These are phyloP conservation scores for Axea sp. DNA, from an alignment of 2,888 invertebrate species.

Conservation along the genomic window DNA sequence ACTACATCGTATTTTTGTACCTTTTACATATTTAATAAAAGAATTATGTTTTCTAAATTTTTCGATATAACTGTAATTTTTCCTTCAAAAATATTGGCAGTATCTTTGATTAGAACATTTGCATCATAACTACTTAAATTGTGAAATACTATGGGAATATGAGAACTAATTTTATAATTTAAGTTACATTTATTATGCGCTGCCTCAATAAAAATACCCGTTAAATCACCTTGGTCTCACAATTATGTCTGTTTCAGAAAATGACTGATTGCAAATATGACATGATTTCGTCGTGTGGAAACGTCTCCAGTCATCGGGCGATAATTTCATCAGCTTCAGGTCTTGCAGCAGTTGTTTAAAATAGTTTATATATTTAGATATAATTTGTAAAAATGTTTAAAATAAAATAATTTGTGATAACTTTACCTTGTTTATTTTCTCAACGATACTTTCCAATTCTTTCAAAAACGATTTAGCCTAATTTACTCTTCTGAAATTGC, in stretches of 20 bases:
- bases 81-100: background rate
- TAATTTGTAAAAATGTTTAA: background rate
- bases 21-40: background rate
- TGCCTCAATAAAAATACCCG: background rate
- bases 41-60: constrained; percentile 12
- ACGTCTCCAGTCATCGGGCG: background rate
- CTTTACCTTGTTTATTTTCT: constrained; percentile 1
- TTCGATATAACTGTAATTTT: constrained; percentile 35
- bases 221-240: background rate
- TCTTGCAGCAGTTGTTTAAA: background rate
- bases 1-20: background rate
- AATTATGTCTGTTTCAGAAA: background rate
- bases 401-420: background rate
- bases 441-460: background rate
- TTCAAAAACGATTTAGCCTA: background rate
- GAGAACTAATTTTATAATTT: constrained; percentile 7
- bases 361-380: too few species aligned
- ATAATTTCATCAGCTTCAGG: background rate
- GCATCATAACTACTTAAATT: constrained; percentile 21
- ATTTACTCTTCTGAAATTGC: background rate
- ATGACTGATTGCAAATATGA: background rate
- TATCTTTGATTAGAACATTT: constrained; percentile 12
- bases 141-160: constrained; percentile 28
- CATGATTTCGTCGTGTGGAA: background rate
- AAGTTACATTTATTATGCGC: constrained; percentile 6